These are phyloP conservation scores for Crenichthys baileyi DNA, from an alignment of 2,797 vertebrate genomes.

Conservation along the genomic window DNA sequence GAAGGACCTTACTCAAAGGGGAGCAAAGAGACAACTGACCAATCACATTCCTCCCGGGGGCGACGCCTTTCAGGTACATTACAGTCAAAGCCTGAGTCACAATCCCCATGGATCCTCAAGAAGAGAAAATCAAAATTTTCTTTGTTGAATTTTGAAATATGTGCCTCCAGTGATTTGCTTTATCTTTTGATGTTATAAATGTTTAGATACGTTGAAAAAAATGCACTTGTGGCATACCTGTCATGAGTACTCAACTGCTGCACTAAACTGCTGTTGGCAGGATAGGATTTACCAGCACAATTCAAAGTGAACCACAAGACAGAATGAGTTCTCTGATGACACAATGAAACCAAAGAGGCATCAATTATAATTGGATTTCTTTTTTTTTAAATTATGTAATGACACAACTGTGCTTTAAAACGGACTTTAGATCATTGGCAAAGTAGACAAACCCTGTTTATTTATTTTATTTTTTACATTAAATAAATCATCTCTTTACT, in stretches of 20 bases:
- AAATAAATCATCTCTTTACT: neutral
- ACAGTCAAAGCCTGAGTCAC: conserved; percentile 46
- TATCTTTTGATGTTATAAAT: conserved; percentile 48
- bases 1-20: conserved; percentile 96
- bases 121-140: conserved; percentile 11
- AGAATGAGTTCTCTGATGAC: conserved; percentile 63
- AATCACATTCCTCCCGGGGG: conserved; percentile 87
- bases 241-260: conserved; percentile 54
- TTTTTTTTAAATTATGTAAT: neutral
- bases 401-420: neutral
- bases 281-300: conserved; percentile 60
- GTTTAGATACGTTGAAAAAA: conserved; percentile 64
- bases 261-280: conserved; percentile 41
- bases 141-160: conserved; percentile 15
- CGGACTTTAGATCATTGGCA: neutral
- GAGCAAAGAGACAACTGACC: conserved; percentile 86
- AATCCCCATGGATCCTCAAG: conserved; percentile 17
- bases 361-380: conserved; percentile 32
- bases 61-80: conserved; percentile 94
- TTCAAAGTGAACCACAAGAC: conserved; percentile 54
- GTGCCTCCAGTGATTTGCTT: conserved; percentile 35
- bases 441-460: neutral
- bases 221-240: conserved; percentile 65
- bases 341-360: conserved; percentile 15
- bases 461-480: neutral